Percentiles rank a stretch among this genome's conserved stretches.
These are phyloP conservation scores for Vanacampus margaritifer DNA, from an alignment of 2,113 vertebrate species.

Conservation along the genomic window DNA sequence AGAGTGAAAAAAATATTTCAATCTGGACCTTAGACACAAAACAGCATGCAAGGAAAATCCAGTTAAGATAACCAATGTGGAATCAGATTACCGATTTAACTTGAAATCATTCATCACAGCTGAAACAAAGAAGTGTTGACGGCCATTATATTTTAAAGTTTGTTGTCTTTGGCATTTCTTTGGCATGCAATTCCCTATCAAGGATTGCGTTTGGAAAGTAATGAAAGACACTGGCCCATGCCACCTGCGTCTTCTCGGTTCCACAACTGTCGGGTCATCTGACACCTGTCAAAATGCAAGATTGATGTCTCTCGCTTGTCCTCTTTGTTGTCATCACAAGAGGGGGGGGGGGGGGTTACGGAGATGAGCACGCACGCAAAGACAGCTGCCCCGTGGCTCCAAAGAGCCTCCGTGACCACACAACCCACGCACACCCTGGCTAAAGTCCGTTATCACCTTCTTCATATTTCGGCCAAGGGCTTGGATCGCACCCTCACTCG, in stretches of 20 bases:
- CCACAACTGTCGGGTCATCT: conserved; percentile 24
- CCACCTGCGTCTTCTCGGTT: conserved; percentile 10
- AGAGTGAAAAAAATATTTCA: too few species aligned
- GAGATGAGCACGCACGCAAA: conserved; percentile 27
- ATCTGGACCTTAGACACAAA: too few species aligned
- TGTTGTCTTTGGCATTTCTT: conserved; percentile 5
- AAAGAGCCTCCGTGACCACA: conserved; percentile 41
- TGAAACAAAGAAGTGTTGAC: conserved; percentile 33
- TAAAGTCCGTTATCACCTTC: conserved; percentile 59
- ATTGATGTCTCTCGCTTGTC: conserved; percentile 32
- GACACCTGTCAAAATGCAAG: conserved; percentile 30
- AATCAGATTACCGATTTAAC: too few species aligned
- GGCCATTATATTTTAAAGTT: conserved; percentile 32
- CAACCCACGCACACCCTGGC: conserved; percentile 1
- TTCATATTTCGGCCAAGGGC: conserved; percentile 42
- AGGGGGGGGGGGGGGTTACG: conserved; percentile 4
- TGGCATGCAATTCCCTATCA: conserved; percentile 32
- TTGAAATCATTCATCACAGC: not conserved
- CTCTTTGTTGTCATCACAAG: conserved; percentile 49
- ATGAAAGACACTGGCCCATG: conserved; percentile 26
- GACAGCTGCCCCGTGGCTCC: conserved; percentile 42
- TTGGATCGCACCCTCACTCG: conserved; percentile 19
- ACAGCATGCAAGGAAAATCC: too few species aligned
- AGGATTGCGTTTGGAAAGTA: conserved; percentile 29
- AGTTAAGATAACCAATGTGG: too few species aligned